Evolutionary conservation across 2,797 vertebrate genomes (phyloP).

Genomic region (Leptatherina wallacei): DNA sequence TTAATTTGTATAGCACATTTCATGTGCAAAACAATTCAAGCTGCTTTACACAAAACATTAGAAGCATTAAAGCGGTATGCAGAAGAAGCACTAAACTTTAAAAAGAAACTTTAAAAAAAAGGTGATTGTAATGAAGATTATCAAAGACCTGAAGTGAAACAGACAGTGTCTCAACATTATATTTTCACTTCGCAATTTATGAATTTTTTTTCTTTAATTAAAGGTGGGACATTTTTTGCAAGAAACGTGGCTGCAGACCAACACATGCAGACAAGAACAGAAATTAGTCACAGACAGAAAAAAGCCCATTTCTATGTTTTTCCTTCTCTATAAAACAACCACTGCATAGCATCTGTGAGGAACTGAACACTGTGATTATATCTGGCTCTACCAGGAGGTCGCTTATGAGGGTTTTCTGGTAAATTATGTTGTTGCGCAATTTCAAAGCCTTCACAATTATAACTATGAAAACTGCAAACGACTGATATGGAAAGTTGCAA

Average conservation of each 20-base stretch:
- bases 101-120: too few relatives aligned
- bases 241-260: not conserved
- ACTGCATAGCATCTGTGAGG: conserved; percentile 23
- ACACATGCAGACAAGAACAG: not conserved
- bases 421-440: conserved; percentile 52
- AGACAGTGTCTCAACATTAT: not conserved
- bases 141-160: not conserved
- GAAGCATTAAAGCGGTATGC: too few relatives aligned
- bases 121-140: not conserved
- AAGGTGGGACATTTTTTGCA: not conserved
- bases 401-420: conserved; percentile 33
- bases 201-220: not conserved
- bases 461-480: too few relatives aligned
- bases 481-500: not conserved
- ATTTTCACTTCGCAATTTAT: not conserved
- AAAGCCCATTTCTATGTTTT: not conserved
- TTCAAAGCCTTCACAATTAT: not conserved
- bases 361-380: conserved; percentile 44
- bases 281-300: not conserved
- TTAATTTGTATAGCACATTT: too few relatives aligned
- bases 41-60: too few relatives aligned
- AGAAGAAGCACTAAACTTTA: too few relatives aligned
- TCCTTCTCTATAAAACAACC: not conserved
- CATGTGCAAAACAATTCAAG: too few relatives aligned
- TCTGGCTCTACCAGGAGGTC: not conserved